Evolutionary conservation across 2,888 invertebrate species (phyloP), one percentile per base, ranked within the genome.

Genomic region (Eupithecia exiguata): DNA sequence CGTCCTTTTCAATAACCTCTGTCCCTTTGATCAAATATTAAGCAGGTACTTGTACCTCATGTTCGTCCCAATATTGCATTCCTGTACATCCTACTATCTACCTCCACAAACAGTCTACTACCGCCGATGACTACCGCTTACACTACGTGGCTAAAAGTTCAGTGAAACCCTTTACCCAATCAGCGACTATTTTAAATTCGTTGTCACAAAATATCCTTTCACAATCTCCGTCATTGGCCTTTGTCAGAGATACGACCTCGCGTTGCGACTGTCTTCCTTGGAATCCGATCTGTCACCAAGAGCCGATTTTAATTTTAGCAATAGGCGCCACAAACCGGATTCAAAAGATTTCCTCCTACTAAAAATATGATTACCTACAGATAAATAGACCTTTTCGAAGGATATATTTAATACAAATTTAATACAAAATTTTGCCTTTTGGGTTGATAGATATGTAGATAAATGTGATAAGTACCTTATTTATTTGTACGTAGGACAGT

Each of bases 261-360:
- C 66, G 71, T 75, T 75, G 72, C 69, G 75, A 77, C 75, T 74
- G 77, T 79, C 77, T 77, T 79, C 80, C 72, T 78, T 79, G 75
- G 73, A 78, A 70, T 76, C 58, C 66, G 66, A 77, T 70, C 71
- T 69, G 78, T 76, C 71, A 46, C 74, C 35, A 70, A 71, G 63
- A 38, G 61, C 58, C 53, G 61, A 72, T 67, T 73, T 77, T 75
- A 75, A 75, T 71, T 77, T 76, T 74, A 78, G 74, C 58, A 76
- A 74, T 75, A 80, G 68, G 75, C 75, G 77, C 77, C 69, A 69
- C 46, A 43, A 30, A 72, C 74, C 71, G 71, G 69, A 74, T 75
- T 67, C 62, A 49, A 71, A 73, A 68, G 36, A 70, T 63, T 69
- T 62, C 46, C 25, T 61, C 38, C 38, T 18, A 16, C 16, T 66